A percentile compares a stretch with the other conserved stretches of the same genome.
phyloP scores from a whole-genome alignment of 1,140 invertebrate species.

The Eumeta japonica region DNA sequence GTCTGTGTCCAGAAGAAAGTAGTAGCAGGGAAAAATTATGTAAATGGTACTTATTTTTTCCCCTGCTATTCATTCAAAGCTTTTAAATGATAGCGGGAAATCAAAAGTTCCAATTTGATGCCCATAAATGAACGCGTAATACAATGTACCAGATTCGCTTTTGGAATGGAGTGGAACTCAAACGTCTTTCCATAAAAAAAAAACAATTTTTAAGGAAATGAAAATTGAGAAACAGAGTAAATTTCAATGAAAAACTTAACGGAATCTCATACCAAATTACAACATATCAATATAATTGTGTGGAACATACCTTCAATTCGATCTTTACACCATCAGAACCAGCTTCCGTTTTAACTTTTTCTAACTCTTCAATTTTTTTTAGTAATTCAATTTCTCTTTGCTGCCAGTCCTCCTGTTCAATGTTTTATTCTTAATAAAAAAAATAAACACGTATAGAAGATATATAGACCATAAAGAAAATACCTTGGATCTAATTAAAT shows the following conservation, averaged over 20 bases:
- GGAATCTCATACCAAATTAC: not conserved
- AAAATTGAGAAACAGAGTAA: not conserved
- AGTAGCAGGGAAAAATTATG: no score
- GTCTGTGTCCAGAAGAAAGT: no score
- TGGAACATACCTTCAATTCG: constrained; percentile 38
- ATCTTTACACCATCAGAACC: constrained; percentile 35
- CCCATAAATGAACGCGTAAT: no score
- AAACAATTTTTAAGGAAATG: constrained; percentile 1
- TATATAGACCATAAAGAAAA: no score
- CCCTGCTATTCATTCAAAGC: no score
- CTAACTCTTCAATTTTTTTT: constrained; percentile 42
- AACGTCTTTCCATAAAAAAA: not conserved
- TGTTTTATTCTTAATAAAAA: not conserved
- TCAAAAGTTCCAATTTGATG: no score
- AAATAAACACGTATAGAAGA: constrained; percentile 1
- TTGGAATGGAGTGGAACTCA: no score
- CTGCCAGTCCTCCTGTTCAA: constrained; percentile 36
- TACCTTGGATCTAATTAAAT: no score
- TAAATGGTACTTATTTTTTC: no score
- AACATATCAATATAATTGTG: no score
- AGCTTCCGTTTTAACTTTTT: constrained; percentile 36
- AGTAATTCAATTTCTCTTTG: constrained; percentile 39
- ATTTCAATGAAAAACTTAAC: constrained; percentile 4
- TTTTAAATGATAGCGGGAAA: no score
- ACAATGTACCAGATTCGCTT: no score